A percentile compares a stretch with the other conserved stretches of the same genome.
phyloP scores from a whole-genome alignment of 2,113 vertebrate genomes.

The Eonycteris spelaea region DNA sequence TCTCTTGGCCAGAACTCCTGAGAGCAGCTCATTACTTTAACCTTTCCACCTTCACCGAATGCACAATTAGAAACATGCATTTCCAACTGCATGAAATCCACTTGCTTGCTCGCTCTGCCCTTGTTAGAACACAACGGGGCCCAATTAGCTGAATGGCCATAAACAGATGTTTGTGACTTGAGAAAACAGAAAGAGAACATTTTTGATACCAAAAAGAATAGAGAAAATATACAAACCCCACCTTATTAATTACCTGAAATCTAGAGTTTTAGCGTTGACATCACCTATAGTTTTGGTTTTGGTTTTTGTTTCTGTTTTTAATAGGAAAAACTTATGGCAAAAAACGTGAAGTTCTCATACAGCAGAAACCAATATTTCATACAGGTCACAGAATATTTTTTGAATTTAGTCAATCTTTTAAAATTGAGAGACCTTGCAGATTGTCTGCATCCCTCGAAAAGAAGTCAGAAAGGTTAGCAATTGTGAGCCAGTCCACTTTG shows the following conservation, averaged over 20 bases:
- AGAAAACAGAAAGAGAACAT: slow-evolving; percentile 59
- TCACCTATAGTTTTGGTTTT: neutral
- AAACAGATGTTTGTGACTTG: slow-evolving; percentile 75
- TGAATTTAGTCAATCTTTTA: neutral
- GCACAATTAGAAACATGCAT: slow-evolving; percentile 71
- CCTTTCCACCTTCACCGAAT: slow-evolving; percentile 70
- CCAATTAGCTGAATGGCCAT: slow-evolving; percentile 68
- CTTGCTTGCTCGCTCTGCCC: slow-evolving; percentile 42
- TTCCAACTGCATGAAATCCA: slow-evolving; percentile 60
- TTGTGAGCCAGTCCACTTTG: neutral
- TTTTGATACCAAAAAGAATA: slow-evolving; percentile 51
- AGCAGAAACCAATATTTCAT: neutral
- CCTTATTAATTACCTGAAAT: slow-evolving; percentile 40
- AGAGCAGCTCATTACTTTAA: slow-evolving; percentile 73
- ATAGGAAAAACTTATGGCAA: neutral
- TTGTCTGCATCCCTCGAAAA: neutral
- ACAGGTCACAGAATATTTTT: neutral
- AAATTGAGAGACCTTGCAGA: slow-evolving; percentile 1
- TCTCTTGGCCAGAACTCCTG: slow-evolving; percentile 46
- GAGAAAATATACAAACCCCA: slow-evolving; percentile 29
- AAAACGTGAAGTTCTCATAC: neutral
- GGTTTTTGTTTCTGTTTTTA: neutral
- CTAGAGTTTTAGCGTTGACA: slow-evolving; percentile 25
- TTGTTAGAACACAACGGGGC: slow-evolving; percentile 59
- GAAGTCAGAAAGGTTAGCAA: neutral